A percentile compares a stretch with the other conserved stretches of the same genome.
Evolutionary conservation across 2,797 vertebrate species (phyloP).

Genomic region (Centropyge bicolor): DNA sequence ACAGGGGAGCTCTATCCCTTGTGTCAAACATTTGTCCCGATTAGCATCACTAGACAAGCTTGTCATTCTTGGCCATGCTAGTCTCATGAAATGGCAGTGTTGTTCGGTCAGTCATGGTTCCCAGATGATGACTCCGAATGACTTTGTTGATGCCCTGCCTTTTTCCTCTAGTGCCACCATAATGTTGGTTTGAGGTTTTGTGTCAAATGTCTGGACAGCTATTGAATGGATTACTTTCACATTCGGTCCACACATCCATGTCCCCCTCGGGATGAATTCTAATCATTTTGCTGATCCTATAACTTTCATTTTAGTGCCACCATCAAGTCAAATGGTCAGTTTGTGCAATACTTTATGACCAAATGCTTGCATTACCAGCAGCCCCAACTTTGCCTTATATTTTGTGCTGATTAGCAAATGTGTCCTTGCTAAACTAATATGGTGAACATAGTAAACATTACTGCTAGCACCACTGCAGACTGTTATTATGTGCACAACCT

Average conservation of each 20-base stretch:
- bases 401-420: not conserved
- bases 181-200: not conserved
- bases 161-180: not conserved
- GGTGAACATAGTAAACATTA: not conserved
- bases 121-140: not conserved
- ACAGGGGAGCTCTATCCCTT: not conserved
- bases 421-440: not conserved
- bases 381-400: not conserved
- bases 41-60: not conserved
- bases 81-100: no score
- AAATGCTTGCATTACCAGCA: not conserved
- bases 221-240: not conserved
- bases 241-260: not conserved
- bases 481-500: not conserved
- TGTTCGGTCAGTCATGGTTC: not conserved
- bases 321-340: not conserved
- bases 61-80: not conserved
- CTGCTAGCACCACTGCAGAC: not conserved
- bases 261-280: not conserved
- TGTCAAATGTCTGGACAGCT: not conserved
- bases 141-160: no score
- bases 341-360: not conserved
- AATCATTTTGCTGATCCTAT: not conserved
- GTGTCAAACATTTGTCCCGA: not conserved
- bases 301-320: not conserved